Evolutionary conservation across 2,888 invertebrate species (phyloP).

Genomic region (Caenorhabditis angaria): DNA sequence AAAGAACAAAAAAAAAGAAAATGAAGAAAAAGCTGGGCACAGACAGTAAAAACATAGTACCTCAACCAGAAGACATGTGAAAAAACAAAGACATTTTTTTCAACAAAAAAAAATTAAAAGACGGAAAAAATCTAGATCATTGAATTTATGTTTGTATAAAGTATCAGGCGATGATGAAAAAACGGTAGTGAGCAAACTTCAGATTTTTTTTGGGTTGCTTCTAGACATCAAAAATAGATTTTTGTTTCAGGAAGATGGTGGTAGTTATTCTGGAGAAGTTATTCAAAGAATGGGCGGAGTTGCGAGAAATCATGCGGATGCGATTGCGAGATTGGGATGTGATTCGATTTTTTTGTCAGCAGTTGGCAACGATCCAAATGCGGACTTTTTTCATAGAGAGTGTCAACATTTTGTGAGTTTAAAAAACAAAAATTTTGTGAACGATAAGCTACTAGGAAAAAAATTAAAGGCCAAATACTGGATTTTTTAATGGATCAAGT

Average conservation of each 20-base stretch:
- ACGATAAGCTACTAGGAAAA: too few relatives aligned
- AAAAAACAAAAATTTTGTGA: too few relatives aligned
- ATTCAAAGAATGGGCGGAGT: constrained; percentile 85
- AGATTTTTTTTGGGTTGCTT: not conserved
- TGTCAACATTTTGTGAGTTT: constrained; percentile 42
- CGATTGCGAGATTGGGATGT: constrained; percentile 76
- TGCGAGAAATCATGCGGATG: constrained; percentile 89
- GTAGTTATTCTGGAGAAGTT: constrained; percentile 80
- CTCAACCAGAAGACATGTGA: not conserved
- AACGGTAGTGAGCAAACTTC: not conserved
- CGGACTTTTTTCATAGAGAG: constrained; percentile 36
- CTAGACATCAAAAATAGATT: constrained; percentile 13
- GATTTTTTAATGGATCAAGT: too few relatives aligned
- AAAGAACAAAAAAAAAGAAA: not conserved
- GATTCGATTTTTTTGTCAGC: constrained; percentile 79
- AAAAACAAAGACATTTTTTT: not conserved
- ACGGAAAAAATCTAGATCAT: not conserved
- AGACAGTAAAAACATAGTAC: not conserved
- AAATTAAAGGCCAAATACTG: too few relatives aligned
- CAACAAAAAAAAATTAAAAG: not conserved
- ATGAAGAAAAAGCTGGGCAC: not conserved
- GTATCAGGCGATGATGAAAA: not conserved
- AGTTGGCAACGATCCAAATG: constrained; percentile 80
- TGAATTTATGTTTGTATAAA: not conserved
- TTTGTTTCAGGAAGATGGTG: constrained; percentile 80